Evolutionary conservation across 2,113 vertebrate genomes (phyloP), one percentile per base, ranked within the genome.

Genomic region (Oryzias celebensis): DNA sequence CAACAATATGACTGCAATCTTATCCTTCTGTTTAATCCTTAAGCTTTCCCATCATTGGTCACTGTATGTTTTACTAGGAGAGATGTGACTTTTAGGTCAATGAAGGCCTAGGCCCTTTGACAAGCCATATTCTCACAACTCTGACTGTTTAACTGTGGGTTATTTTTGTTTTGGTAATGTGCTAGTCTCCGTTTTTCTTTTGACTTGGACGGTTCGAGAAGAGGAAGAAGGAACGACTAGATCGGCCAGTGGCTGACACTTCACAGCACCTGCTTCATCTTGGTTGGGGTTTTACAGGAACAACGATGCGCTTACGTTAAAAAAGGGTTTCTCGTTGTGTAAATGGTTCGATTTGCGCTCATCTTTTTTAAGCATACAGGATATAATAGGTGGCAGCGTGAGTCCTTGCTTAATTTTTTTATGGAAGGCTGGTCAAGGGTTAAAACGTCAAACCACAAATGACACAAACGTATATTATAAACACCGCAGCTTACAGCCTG

Each of bases 61-160:
- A 65, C 66, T 52, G 75, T 65, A 57, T 23, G 66, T 62, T 74
- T 83, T 68, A 66, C 53, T 65, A 26, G 59, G 52, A 65, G 18
- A 51, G 67, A 52, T 73, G 65, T 68, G 61, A 84, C 57, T 64
- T 68, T 74, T 36, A 73, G 62, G 66, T 73, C 51, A 63, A 76
- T 75, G 48, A 70, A 61, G 78, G 77, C 58, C 49, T 73, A 75
- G 60, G 59, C 23, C 50, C 57, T 73, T 58, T 70, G 80, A 83
- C 82, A 89, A 90, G 87, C 83, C 88, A 90, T 90, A 87, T 75
- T 81, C 75, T 63, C 64, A 80, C 58, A 59, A 47, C 26, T 76
- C 65, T 46, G 83, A 86, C 81, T 84, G 78, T 86, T 85, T 44
- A 56, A 79, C 48, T 68, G 62, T 74, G 28, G 20, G 68, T 77